These are phyloP conservation scores for Gastracanthus pulcherrimus DNA, from an alignment of 2,888 invertebrate genomes.

Conservation along the genomic window DNA sequence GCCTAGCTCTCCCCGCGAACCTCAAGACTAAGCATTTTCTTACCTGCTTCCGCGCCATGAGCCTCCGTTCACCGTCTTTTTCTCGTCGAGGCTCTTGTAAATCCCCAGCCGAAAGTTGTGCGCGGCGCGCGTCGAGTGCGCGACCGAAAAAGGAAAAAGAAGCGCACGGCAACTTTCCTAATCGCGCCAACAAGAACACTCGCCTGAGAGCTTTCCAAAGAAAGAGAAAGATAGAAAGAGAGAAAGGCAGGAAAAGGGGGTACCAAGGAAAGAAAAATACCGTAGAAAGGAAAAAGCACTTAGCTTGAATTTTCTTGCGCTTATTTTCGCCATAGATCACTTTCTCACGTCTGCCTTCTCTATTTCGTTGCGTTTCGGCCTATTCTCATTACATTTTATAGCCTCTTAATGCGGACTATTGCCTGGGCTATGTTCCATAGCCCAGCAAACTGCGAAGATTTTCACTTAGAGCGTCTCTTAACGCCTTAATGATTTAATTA, in stretches of 20 bases:
- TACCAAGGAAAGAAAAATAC: neutral
- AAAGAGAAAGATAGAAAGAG: constrained; percentile 7
- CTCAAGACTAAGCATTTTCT: constrained; percentile 6
- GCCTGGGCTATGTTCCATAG: too few species aligned
- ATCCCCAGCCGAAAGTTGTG: neutral
- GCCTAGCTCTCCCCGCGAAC: neutral
- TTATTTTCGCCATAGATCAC: constrained; percentile 13
- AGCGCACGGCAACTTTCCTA: constrained; percentile 29
- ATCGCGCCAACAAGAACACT: constrained; percentile 34
- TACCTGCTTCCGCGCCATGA: neutral
- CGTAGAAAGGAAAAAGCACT: constrained; percentile 12
- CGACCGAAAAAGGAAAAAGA: neutral
- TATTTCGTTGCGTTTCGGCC: too few species aligned
- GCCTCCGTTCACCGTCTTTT: neutral
- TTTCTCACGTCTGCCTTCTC: neutral
- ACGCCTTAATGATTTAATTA: too few species aligned
- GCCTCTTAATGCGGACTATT: too few species aligned
- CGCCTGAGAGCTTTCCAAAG: constrained; percentile 1
- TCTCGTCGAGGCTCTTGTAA: neutral
- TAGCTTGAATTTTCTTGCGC: neutral
- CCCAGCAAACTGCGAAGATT: too few species aligned
- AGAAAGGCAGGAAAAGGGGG: neutral
- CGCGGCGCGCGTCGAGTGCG: neutral
- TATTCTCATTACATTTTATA: too few species aligned
- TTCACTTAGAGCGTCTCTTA: too few species aligned